Evolutionary conservation across 2,888 invertebrate genomes (phyloP), one percentile per base, ranked within the genome.

Genomic region (Odontomyia ornata): DNA sequence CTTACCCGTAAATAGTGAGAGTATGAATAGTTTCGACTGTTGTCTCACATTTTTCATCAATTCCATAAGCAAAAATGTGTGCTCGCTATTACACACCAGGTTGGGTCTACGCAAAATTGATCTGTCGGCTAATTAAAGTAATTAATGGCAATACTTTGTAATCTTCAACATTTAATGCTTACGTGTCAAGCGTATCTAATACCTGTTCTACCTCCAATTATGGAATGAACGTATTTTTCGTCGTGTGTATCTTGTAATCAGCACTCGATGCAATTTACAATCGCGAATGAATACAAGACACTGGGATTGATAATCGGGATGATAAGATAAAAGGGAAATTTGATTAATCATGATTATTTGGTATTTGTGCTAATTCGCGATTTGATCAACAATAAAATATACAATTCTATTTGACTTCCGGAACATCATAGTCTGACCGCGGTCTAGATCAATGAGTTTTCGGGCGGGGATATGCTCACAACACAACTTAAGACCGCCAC

Each of bases 101-200:
- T 15, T 18, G 5, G 13, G 15, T 2, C n/a, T 1, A 65, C 36
- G 65, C 36, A 65, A 30, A 65, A 36, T 36, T 36, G 65, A 65
- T 28, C 65, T 36, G 36, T 18, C 9, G 15, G 13, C 21, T 65
- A 65, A 65, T 65, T 65, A 65, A 36, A 65, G 65, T 65, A 65
- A 65, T 65, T 65, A 65, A 65, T 36, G 36, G 21, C 36, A 36
- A 65, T 65, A 36, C 65, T 36, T 36, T 65, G 65, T 65, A 65
- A 65, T 65, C n/a, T 27, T 28, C 27, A 11, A 28, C 18, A 36
- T 52, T 5, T 15, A 36, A 15, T 65, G 65, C 65, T 65, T 25
- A 27, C 62, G 62, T 62, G 62, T 62, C 62, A 62, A 36, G 65
- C 36, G 18, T 65, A 30, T 15, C 36, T 65, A 65, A 65, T 21